Evolutionary conservation across 2,888 invertebrate genomes (phyloP).

Genomic region (Loripinus fragilis): DNA sequence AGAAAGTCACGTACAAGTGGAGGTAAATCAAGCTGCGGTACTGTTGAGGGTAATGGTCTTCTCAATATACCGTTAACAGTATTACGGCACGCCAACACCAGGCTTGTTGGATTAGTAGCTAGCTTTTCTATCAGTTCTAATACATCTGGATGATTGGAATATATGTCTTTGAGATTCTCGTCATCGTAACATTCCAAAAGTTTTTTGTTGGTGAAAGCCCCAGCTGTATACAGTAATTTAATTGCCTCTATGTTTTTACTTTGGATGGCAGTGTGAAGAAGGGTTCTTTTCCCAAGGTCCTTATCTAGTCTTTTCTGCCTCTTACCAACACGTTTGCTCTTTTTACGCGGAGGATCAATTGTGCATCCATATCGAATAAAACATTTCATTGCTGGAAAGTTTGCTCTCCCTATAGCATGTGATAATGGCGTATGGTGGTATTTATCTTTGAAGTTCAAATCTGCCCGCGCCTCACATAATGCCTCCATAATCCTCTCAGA

Average conservation of each 20-base stretch:
- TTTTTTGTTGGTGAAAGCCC: constrained; percentile 40
- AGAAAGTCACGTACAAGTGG: constrained; percentile 42
- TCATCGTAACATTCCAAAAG: constrained; percentile 24
- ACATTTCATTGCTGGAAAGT: constrained; percentile 44
- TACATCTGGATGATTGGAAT: constrained; percentile 33
- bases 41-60: constrained; percentile 27
- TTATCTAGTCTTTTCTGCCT: too few species aligned
- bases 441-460: constrained; percentile 44
- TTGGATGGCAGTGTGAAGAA: constrained; percentile 37
- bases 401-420: constrained; percentile 37
- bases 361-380: constrained; percentile 48
- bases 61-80: constrained; percentile 21
- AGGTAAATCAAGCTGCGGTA: constrained; percentile 38
- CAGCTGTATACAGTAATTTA: constrained; percentile 42
- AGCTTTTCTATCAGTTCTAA: constrained; percentile 29
- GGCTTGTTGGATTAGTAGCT: constrained; percentile 34
- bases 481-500: constrained; percentile 29
- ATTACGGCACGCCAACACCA: constrained; percentile 36
- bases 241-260: constrained; percentile 45
- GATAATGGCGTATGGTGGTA: constrained; percentile 43
- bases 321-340: too few species aligned
- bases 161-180: constrained; percentile 29
- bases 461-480: constrained; percentile 44
- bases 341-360: constrained; percentile 24
- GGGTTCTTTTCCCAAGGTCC: too few species aligned